Conservation (phyloP, 2,888 invertebrate species). For the Carcina quercana region DNA sequence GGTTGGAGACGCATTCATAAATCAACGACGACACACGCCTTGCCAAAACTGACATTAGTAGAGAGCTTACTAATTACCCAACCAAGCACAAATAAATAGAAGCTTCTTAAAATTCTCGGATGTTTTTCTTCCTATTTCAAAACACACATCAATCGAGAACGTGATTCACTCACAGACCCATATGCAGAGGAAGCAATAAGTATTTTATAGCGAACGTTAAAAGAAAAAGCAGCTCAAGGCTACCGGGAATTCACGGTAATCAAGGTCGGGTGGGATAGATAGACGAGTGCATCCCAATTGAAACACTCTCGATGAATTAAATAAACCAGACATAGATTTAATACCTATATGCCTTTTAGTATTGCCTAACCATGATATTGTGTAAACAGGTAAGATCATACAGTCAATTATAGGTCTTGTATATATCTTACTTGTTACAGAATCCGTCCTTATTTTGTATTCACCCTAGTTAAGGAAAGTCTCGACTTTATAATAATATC, state of each 20-base stretch:
- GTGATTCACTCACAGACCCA: slow-evolving; percentile 18
- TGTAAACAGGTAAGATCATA: too few species aligned
- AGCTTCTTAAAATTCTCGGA: neutral
- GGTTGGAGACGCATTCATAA: slow-evolving; percentile 12
- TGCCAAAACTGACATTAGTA: slow-evolving; percentile 29
- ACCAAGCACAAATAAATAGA: neutral
- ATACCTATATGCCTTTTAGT: too few species aligned
- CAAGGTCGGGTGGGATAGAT: slow-evolving; percentile 35
- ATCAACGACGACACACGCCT: slow-evolving; percentile 21
- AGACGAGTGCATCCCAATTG: slow-evolving; percentile 35
- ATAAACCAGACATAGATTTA: slow-evolving; percentile 1
- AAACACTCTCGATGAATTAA: slow-evolving; percentile 5
- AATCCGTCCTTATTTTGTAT: too few species aligned
- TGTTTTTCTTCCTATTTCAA: neutral
- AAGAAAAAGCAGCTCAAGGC: slow-evolving; percentile 50
- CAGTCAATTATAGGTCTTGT: too few species aligned
- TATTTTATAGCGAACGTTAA: slow-evolving; percentile 39
- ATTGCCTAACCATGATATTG: too few species aligned
- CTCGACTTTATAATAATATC: too few species aligned
- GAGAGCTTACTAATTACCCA: slow-evolving; percentile 27
- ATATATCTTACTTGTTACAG: too few species aligned
- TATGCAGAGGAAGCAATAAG: slow-evolving; percentile 48
- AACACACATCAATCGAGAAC: slow-evolving; percentile 3
- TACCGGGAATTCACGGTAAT: slow-evolving; percentile 30
- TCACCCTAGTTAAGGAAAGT: too few species aligned